Evolutionary conservation across 1,140 invertebrate genomes (phyloP).

Genomic region (Sycophaga agraensis): DNA sequence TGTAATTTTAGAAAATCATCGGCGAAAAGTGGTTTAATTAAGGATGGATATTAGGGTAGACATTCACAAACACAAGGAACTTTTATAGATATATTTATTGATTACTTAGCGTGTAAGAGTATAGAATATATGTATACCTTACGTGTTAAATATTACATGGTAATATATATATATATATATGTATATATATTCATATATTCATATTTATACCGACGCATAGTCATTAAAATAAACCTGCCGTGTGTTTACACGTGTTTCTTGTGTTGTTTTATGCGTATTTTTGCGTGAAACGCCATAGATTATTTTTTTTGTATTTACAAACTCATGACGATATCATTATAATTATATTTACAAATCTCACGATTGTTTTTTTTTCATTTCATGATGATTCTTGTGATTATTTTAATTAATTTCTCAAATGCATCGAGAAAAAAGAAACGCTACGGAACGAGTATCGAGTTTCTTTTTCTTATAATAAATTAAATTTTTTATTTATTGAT

Average conservation of each 20-base stretch:
- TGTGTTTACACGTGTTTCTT: slow-evolving; percentile 35
- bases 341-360: slow-evolving; percentile 40
- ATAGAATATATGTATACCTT: slow-evolving; percentile 55
- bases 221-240: slow-evolving; percentile 52
- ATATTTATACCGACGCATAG: slow-evolving; percentile 34
- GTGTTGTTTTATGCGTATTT: slow-evolving; percentile 28
- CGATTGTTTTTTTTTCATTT: slow-evolving; percentile 29
- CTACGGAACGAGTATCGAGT: slow-evolving; percentile 9
- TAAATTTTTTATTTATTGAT: neutral
- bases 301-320: slow-evolving; percentile 35
- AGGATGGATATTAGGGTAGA: slow-evolving; percentile 48
- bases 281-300: slow-evolving; percentile 16
- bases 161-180: slow-evolving; percentile 39
- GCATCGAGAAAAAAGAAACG: neutral
- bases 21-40: slow-evolving; percentile 17
- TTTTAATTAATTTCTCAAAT: slow-evolving; percentile 10
- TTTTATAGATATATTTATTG: slow-evolving; percentile 60
- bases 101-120: slow-evolving; percentile 58
- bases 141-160: slow-evolving; percentile 54
- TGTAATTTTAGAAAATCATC: no score
- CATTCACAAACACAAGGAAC: slow-evolving; percentile 55
- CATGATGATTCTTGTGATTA: slow-evolving; percentile 18
- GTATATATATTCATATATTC: slow-evolving; percentile 42
- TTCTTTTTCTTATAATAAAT: slow-evolving; percentile 3
- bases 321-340: slow-evolving; percentile 33